Percentiles rank a stretch among this genome's conserved stretches.
Conservation (phyloP, 2,113 vertebrate species). For the Notothenia coriiceps region DNA sequence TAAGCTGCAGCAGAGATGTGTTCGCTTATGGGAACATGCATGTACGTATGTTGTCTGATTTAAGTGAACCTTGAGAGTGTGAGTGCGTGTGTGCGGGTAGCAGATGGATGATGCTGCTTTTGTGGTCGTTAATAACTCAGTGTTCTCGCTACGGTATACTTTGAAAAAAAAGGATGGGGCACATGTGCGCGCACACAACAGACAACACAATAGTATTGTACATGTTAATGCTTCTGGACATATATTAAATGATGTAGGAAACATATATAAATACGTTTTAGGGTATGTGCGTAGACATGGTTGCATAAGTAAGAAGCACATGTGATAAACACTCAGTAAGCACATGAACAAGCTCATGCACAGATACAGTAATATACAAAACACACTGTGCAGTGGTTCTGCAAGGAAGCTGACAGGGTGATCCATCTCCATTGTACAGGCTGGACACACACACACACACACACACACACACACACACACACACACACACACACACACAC, state of each 20-base stretch:
- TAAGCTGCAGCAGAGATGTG: neutral
- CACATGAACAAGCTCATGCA: neutral
- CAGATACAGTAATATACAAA: slow-evolving; percentile 37
- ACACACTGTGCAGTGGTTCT: slow-evolving; percentile 39
- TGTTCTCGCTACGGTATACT: slow-evolving; percentile 36
- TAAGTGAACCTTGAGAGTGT: slow-evolving; percentile 5
- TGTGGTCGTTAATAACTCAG: slow-evolving; percentile 53
- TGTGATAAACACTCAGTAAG: neutral
- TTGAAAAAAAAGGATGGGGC: slow-evolving; percentile 24
- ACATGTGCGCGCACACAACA: neutral
- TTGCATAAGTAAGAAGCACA: neutral
- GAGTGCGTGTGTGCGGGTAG: slow-evolving; percentile 2
- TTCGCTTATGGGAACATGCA: slow-evolving; percentile 2
- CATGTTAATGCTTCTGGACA: neutral
- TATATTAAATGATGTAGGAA: neutral
- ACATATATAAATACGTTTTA: neutral
- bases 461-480: neutral
- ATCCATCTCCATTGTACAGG: slow-evolving; percentile 69
- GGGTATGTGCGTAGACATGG: neutral
- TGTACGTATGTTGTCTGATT: neutral
- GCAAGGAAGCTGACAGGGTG: slow-evolving; percentile 61
- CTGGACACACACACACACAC: slow-evolving; percentile 12
- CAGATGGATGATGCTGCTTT: slow-evolving; percentile 59
- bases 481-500: too few relatives aligned
- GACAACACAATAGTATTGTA: too few relatives aligned